Percentiles rank a stretch among this genome's conserved stretches.
Evolutionary conservation across 2,113 vertebrate genomes (phyloP).

Genomic region (Pelvicachromis taeniatus): DNA sequence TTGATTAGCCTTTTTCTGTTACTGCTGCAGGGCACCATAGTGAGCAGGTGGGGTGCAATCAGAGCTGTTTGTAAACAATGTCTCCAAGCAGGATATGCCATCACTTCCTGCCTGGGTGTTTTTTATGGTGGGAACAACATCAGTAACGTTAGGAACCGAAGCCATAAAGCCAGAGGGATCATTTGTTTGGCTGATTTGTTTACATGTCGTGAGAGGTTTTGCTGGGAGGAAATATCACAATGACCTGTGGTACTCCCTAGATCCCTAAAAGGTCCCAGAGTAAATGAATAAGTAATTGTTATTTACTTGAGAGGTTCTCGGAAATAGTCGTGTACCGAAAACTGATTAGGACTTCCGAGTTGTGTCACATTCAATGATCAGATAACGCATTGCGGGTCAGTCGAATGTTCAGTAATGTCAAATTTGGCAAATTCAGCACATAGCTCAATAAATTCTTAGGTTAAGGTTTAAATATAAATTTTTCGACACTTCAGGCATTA

Average conservation of each 20-base stretch:
- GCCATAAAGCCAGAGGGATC: neutral
- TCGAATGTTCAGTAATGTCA: neutral
- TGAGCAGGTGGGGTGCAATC: slow-evolving; percentile 15
- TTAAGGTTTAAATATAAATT: neutral
- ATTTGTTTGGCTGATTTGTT: neutral
- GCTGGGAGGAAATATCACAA: neutral
- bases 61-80: slow-evolving; percentile 56
- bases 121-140: slow-evolving; percentile 60
- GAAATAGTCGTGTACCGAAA: neutral
- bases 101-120: slow-evolving; percentile 58
- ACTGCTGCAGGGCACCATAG: neutral
- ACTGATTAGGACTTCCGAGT: neutral
- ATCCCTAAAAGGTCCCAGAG: neutral
- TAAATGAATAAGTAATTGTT: neutral
- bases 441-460: neutral
- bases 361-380: neutral
- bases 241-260: neutral
- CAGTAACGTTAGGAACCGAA: neutral
- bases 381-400: neutral
- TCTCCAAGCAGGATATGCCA: slow-evolving; percentile 58
- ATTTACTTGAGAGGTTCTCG: neutral
- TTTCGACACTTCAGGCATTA: neutral
- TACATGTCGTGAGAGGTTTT: neutral
- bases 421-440: neutral
- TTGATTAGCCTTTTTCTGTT: slow-evolving; percentile 39